Percentiles rank a stretch among this genome's conserved stretches.
Evolutionary conservation across 2,888 invertebrate species (phyloP).

Genomic region (Sussaba pulchella): DNA sequence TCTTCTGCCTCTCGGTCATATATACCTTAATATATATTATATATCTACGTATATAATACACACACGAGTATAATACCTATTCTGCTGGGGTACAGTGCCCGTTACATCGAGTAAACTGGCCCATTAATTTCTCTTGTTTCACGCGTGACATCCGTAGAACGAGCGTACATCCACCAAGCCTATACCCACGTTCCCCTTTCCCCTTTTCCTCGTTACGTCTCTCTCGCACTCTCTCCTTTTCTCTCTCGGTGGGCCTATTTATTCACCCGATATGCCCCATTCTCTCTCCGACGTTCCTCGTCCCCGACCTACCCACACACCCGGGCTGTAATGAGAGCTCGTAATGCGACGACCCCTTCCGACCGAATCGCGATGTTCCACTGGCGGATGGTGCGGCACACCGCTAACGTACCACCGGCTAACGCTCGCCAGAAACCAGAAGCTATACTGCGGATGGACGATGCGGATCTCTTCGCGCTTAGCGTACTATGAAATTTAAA

Average conservation of each 20-base stretch:
- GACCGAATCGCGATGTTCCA: slow-evolving; percentile 54
- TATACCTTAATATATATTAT: not conserved
- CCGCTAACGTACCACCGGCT: slow-evolving; percentile 24
- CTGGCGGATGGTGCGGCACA: slow-evolving; percentile 43
- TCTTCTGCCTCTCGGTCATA: not conserved
- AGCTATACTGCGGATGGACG: slow-evolving; percentile 2
- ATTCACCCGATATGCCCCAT: slow-evolving; percentile 9
- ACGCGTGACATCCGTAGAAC: slow-evolving; percentile 54
- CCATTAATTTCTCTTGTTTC: slow-evolving; percentile 66
- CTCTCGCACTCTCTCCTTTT: slow-evolving; percentile 7
- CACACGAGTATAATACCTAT: slow-evolving; percentile 28
- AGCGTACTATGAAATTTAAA: not conserved
- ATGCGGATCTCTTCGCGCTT: slow-evolving; percentile 29
- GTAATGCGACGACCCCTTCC: slow-evolving; percentile 44
- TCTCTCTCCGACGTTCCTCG: not conserved
- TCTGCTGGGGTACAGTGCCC: slow-evolving; percentile 8
- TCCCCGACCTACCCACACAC: slow-evolving; percentile 11
- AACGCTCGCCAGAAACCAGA: not conserved
- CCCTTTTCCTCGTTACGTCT: slow-evolving; percentile 23
- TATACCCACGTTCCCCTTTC: slow-evolving; percentile 31
- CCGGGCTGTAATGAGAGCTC: slow-evolving; percentile 54
- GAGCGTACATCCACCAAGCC: slow-evolving; percentile 66
- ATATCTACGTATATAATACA: not conserved
- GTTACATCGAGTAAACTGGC: slow-evolving; percentile 52
- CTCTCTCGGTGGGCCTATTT: slow-evolving; percentile 15